phyloP scores from a whole-genome alignment of 1,140 invertebrate species.

The Pteromalus puparum region DNA sequence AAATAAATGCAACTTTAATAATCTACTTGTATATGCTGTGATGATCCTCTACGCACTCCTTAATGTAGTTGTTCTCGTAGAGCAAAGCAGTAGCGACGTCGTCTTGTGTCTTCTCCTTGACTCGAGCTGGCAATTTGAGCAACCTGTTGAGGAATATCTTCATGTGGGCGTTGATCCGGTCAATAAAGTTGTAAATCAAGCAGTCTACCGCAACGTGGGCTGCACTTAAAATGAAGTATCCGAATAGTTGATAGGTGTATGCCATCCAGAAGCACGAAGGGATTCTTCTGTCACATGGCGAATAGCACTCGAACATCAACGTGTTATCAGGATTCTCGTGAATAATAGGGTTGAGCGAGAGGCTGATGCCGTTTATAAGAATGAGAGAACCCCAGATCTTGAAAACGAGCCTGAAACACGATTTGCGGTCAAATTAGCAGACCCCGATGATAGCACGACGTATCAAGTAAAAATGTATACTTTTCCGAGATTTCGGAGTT shows the following conservation, averaged over 20 bases:
- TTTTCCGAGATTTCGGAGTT: background rate
- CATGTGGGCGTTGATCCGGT: background rate
- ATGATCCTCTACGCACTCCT: slow-evolving; percentile 53
- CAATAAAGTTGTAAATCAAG: background rate
- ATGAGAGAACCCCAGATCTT: background rate
- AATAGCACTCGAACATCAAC: background rate
- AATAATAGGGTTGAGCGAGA: background rate
- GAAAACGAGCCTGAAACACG: background rate
- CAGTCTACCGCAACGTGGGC: background rate
- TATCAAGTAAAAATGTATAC: background rate
- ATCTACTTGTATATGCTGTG: slow-evolving; percentile 56
- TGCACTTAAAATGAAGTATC: background rate
- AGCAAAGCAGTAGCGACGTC: background rate
- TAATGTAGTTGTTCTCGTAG: background rate
- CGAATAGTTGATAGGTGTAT: background rate
- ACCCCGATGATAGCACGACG: too few species aligned
- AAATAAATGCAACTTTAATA: too few species aligned
- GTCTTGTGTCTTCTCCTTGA: too few species aligned
- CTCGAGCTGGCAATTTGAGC: background rate
- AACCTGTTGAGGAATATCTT: background rate
- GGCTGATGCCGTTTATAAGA: background rate
- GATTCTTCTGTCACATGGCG: background rate
- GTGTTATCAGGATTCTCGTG: background rate
- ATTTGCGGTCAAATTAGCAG: background rate
- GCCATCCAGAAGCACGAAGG: background rate